These are phyloP conservation scores for Porites australiensis DNA, from an alignment of 64 coral and sea anemone genomes.

Conservation along the genomic window DNA sequence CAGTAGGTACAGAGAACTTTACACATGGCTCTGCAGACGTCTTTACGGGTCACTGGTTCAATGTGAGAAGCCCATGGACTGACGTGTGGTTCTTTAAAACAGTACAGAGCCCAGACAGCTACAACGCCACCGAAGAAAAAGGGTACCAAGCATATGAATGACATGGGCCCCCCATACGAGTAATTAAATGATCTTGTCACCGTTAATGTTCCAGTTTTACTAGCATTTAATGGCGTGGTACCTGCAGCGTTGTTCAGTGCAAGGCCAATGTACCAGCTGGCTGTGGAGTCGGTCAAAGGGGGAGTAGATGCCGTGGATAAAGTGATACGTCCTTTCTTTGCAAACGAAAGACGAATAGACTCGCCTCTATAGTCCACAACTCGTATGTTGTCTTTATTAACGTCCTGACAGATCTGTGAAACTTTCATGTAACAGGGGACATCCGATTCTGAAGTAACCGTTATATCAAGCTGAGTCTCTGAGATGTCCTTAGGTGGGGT, in stretches of 20 bases:
- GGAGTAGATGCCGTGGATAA: conserved; percentile 26
- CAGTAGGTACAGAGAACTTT: conserved; percentile 23
- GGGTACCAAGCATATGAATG: neutral
- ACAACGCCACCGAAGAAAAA: neutral
- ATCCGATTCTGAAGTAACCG: conserved; percentile 23
- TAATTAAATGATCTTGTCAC: conserved; percentile 36
- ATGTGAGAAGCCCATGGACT: neutral
- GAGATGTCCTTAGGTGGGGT: conserved; percentile 22
- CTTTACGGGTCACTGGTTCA: neutral
- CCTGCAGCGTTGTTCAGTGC: neutral
- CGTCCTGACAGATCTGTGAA: conserved; percentile 42
- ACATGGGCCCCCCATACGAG: conserved; percentile 18
- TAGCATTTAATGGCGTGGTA: neutral
- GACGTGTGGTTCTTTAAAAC: conserved; percentile 10
- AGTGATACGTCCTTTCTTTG: conserved; percentile 51
- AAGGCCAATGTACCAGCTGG: conserved; percentile 67
- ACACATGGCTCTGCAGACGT: conserved; percentile 15
- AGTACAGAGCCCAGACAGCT: neutral
- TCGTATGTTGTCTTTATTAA: conserved; percentile 2
- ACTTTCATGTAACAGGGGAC: conserved; percentile 59
- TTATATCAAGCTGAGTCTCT: conserved; percentile 56
- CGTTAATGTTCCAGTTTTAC: conserved; percentile 15
- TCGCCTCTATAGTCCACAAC: neutral
- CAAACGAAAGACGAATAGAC: conserved; percentile 53
- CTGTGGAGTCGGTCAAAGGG: conserved; percentile 18